A percentile compares a stretch with the other conserved stretches of the same genome.
These are phyloP conservation scores for Thysanoteuthis rhombus DNA, from an alignment of 2,888 invertebrate species.

Conservation along the genomic window DNA sequence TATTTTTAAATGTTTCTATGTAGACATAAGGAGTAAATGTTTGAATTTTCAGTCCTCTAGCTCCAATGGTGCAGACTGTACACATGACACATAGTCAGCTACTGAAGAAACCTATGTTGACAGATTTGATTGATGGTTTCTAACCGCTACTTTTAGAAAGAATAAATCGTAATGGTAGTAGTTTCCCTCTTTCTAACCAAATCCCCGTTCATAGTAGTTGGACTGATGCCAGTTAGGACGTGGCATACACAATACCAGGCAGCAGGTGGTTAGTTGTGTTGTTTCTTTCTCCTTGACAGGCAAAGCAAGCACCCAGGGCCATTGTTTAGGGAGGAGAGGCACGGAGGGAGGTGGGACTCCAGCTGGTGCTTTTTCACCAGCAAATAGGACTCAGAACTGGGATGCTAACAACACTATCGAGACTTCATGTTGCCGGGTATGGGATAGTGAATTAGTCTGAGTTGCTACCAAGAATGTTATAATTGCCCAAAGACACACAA, in stretches of 20 bases:
- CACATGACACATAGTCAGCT: too few relatives aligned
- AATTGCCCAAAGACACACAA: neutral
- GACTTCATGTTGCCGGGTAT: neutral
- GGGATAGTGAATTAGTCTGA: neutral
- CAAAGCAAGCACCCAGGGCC: neutral
- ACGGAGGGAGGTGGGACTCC: neutral
- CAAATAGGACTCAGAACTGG: neutral
- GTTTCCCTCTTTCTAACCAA: neutral
- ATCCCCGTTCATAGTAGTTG: neutral
- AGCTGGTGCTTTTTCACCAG: neutral
- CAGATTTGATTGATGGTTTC: too few relatives aligned
- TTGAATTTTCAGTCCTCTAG: too few relatives aligned
- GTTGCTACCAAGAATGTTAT: neutral
- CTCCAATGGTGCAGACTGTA: too few relatives aligned
- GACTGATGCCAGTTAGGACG: neutral
- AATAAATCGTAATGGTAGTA: neutral
- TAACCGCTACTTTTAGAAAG: neutral
- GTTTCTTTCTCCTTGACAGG: neutral
- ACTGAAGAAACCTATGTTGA: too few relatives aligned
- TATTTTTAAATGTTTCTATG: too few relatives aligned
- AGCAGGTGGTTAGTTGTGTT: constrained; percentile 12
- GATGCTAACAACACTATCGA: neutral
- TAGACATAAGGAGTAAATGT: too few relatives aligned
- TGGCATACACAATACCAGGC: neutral
- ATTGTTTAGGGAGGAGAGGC: neutral